Conservation (phyloP, 2,113 vertebrate species). For the Paramisgurnus dabryanus region DNA sequence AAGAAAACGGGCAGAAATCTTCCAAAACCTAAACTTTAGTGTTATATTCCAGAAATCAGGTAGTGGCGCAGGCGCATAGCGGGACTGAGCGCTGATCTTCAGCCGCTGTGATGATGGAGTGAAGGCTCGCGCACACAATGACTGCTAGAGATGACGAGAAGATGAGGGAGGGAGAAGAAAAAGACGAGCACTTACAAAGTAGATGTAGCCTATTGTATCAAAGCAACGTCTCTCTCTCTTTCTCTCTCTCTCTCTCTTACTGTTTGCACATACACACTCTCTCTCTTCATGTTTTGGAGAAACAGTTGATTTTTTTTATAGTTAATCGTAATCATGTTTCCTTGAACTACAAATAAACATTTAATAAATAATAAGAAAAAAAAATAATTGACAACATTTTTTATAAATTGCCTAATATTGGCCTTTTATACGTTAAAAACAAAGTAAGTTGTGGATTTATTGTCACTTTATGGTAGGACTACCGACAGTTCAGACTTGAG, state of each 20-base stretch:
- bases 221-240: background rate
- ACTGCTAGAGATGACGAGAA: conserved; percentile 68
- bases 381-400: too few species aligned
- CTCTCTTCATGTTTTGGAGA: too few species aligned
- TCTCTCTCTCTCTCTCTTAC: background rate
- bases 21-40: conserved; percentile 15
- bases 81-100: conserved; percentile 59
- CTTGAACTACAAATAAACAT: too few species aligned
- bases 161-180: conserved; percentile 54
- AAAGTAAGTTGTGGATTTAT: background rate
- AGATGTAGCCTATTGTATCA: conserved; percentile 43
- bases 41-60: conserved; percentile 60
- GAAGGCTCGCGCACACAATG: conserved; percentile 64
- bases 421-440: background rate
- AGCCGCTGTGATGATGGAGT: conserved; percentile 60
- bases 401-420: background rate
- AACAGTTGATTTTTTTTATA: background rate
- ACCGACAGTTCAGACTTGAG: too few species aligned
- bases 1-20: conserved; percentile 50
- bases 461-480: too few species aligned
- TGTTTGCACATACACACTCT: background rate
- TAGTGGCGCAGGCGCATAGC: conserved; percentile 63
- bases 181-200: conserved; percentile 10
- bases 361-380: too few species aligned
- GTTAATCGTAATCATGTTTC: background rate